These are phyloP conservation scores for Bombus affinis DNA, from an alignment of 1,140 invertebrate species.

Conservation along the genomic window DNA sequence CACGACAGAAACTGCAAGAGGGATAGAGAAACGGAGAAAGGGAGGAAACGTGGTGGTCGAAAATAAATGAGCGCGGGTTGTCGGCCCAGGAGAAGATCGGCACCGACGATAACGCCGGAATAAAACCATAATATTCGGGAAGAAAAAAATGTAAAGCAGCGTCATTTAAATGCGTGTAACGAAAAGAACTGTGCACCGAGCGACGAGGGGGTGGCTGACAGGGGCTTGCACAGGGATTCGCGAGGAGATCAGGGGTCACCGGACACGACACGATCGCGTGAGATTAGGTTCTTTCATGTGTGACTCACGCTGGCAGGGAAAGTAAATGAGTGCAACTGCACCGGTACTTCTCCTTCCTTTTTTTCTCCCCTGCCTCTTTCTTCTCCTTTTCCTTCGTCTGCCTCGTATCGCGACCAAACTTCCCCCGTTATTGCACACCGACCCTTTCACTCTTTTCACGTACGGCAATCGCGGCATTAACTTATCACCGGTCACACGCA, in stretches of 20 bases:
- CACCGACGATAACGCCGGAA: slow-evolving; percentile 54
- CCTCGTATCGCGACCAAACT: not conserved
- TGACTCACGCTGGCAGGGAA: slow-evolving; percentile 66
- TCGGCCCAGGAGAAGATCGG: slow-evolving; percentile 59
- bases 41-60: slow-evolving; percentile 32
- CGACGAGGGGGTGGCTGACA: not conserved
- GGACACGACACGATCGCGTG: slow-evolving; percentile 68
- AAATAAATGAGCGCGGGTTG: slow-evolving; percentile 59
- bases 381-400: slow-evolving; percentile 14
- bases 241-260: slow-evolving; percentile 63
- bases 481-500: slow-evolving; percentile 53
- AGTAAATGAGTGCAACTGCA: slow-evolving; percentile 70
- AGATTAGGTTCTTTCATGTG: slow-evolving; percentile 68
- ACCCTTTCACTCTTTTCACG: slow-evolving; percentile 40
- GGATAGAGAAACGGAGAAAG: slow-evolving; percentile 1
- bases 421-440: not conserved
- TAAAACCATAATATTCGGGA: slow-evolving; percentile 70
- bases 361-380: not conserved
- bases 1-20: too few species aligned
- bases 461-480: slow-evolving; percentile 42
- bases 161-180: slow-evolving; percentile 53
- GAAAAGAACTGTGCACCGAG: not conserved
- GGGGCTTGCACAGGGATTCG: slow-evolving; percentile 17
- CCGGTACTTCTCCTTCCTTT: slow-evolving; percentile 50
- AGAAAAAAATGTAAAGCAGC: slow-evolving; percentile 58